Percentiles rank a stretch among this genome's conserved stretches.
These are phyloP conservation scores for Micropoecilia bifurca DNA, from an alignment of 2,797 vertebrate genomes.

Conservation along the genomic window DNA sequence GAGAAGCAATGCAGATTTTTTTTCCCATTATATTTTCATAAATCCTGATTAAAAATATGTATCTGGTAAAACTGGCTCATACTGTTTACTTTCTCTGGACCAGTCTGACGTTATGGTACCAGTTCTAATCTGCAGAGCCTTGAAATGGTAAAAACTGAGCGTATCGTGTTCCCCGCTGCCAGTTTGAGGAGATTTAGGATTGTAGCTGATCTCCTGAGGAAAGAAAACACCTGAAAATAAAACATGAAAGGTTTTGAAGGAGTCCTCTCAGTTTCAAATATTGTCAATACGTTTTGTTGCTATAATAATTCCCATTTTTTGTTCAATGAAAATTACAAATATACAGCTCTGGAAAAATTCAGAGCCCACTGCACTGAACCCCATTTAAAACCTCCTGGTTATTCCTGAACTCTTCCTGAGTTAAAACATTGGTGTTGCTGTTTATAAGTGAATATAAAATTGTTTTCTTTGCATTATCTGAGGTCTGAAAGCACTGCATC, in stretches of 20 bases:
- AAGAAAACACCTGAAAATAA: neutral
- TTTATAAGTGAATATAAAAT: too few species aligned
- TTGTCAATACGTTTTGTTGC: neutral
- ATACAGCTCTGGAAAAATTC: too few species aligned
- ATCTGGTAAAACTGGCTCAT: neutral
- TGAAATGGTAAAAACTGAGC: neutral
- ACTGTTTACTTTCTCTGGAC: neutral
- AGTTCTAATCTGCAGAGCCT: neutral
- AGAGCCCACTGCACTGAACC: too few species aligned
- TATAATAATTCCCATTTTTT: neutral
- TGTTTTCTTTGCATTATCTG: too few species aligned
- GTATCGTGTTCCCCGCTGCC: neutral
- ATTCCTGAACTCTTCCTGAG: too few species aligned
- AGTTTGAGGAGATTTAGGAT: slow-evolving; percentile 22
- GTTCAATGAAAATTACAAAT: neutral
- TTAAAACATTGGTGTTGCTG: too few species aligned
- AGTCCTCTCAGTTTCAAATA: neutral
- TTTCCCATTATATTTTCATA: neutral
- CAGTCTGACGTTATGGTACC: neutral
- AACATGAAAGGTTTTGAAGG: neutral
- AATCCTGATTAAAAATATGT: neutral
- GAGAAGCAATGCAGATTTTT: neutral
- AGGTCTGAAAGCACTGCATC: too few species aligned
- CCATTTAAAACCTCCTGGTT: too few species aligned
- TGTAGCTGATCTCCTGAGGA: slow-evolving; percentile 23